Evolutionary conservation across 2,113 vertebrate species (phyloP).

Genomic region (Eulacestoma nigropectus): DNA sequence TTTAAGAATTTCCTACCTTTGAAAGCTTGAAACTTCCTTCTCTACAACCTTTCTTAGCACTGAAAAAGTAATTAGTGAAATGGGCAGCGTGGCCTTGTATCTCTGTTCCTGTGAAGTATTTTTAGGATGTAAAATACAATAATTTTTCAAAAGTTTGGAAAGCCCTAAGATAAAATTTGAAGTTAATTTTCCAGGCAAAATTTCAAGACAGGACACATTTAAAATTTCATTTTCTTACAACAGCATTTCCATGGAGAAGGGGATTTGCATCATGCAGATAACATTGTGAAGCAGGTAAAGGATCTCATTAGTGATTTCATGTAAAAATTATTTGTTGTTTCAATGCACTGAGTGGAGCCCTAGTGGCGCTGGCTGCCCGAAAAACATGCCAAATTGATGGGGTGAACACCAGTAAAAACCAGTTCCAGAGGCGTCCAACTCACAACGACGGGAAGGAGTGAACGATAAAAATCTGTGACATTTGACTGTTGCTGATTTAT

Average conservation of each 20-base stretch:
- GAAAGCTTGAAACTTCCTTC: not conserved
- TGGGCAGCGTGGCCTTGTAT: fast-evolving
- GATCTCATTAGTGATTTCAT: not conserved
- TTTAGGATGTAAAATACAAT: not conserved
- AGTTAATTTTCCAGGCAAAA: not conserved
- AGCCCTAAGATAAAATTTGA: not conserved
- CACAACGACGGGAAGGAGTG: not conserved
- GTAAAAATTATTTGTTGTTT: not conserved
- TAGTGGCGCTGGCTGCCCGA: not conserved
- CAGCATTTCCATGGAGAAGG: not conserved
- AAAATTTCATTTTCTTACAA: not conserved
- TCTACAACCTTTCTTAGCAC: not conserved
- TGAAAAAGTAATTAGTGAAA: not conserved
- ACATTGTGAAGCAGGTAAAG: not conserved
- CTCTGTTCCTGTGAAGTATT: not conserved
- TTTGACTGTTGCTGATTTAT: conserved; percentile 29
- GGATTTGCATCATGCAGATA: not conserved
- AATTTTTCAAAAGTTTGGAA: not conserved
- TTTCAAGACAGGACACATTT: not conserved
- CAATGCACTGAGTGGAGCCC: not conserved
- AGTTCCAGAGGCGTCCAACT: not conserved
- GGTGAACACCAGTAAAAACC: not conserved
- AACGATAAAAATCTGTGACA: conserved; percentile 22
- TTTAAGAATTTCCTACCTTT: not conserved
- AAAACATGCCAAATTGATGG: conserved; percentile 22